A percentile compares a stretch with the other conserved stretches of the same genome.
Evolutionary conservation across 2,797 vertebrate genomes (phyloP).

Genomic region (Alosa sapidissima): DNA sequence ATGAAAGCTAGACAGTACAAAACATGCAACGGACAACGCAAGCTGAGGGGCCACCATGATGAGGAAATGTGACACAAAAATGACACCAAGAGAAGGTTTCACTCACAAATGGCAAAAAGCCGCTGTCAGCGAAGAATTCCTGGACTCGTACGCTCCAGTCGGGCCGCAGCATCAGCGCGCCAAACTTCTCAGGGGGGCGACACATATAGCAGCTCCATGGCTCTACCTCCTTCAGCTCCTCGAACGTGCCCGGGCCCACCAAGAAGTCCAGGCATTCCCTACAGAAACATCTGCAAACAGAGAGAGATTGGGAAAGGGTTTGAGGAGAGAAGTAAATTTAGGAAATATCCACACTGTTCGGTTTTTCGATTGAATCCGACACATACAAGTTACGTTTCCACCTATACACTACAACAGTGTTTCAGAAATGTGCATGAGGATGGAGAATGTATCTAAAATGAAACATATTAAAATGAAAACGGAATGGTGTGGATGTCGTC

Average conservation of each 20-base stretch:
- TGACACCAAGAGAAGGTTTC: background rate
- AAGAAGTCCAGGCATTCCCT: slow-evolving; percentile 90
- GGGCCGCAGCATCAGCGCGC: slow-evolving; percentile 78
- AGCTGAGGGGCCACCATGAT: background rate
- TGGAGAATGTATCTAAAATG: too few relatives aligned
- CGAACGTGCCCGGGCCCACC: slow-evolving; percentile 79
- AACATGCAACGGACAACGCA: background rate
- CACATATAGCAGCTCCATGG: slow-evolving; percentile 96
- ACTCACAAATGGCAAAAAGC: slow-evolving; percentile 87
- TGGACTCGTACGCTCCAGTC: slow-evolving; percentile 89
- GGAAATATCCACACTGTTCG: too few relatives aligned
- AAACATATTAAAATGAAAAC: too few relatives aligned
- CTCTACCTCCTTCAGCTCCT: slow-evolving; percentile 80
- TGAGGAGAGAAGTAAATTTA: background rate
- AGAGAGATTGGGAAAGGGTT: background rate
- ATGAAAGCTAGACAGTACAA: background rate
- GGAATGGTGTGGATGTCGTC: too few relatives aligned
- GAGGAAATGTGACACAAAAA: background rate
- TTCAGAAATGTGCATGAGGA: too few relatives aligned
- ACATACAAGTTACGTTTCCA: too few relatives aligned
- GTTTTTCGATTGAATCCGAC: too few relatives aligned
- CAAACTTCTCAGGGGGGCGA: slow-evolving; percentile 73
- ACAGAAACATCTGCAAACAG: slow-evolving; percentile 85
- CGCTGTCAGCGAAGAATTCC: slow-evolving; percentile 88
- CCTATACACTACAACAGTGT: too few relatives aligned